Base-by-base conservation (phyloP, 2,113 vertebrate genomes). In the Verasper variegatus region DNA sequence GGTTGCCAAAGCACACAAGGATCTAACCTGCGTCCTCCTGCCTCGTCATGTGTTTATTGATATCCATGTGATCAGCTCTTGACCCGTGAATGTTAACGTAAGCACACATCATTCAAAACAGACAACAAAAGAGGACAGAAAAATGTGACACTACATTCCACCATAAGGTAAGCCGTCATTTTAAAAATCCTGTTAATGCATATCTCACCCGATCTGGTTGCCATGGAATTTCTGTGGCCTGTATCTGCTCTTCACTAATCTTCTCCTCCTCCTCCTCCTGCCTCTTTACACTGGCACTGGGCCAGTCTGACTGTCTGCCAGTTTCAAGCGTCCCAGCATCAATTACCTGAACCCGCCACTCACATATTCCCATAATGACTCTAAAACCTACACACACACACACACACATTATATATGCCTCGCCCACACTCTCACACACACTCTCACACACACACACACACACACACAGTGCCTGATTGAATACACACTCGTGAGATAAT, bases 261-360 rank as follows among this genome's bases (percentile, higher is more conserved):
- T 71, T 45, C 71, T 59, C 67, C 78, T 63, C 62, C 61, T 11
- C 27, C 27, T 31, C 69, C 65, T 24, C 35, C 24, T 15, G 49
- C 71, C 60, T 69, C 61, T 65, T 68, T 82, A 76, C 64, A 65
- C 17, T 90, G 88, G 90, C 85, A 81, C 57, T 23, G 54, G 14
- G 72, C 85, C 91, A 81, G 60, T 78, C 64, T 70, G 82, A 82
- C 78, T 84, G 83, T 81, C 81, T 91, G 86, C 78, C 84, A 88
- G 83, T 74, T 86, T 84, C 24, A 65, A 78, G 70, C 61, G 14
- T 87, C 80, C 76, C 87, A 76, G 86, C 84, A 85, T 92, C 91
- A 84, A 89, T 88, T 90, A 91, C 88, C 86, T 90, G 80, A 85
- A 77, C 76, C 61, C 71, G 20, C 18, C 51, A 67, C 82, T 84